Evolutionary conservation across 2,113 vertebrate genomes (phyloP).

Genomic region (Festucalex cinctus): DNA sequence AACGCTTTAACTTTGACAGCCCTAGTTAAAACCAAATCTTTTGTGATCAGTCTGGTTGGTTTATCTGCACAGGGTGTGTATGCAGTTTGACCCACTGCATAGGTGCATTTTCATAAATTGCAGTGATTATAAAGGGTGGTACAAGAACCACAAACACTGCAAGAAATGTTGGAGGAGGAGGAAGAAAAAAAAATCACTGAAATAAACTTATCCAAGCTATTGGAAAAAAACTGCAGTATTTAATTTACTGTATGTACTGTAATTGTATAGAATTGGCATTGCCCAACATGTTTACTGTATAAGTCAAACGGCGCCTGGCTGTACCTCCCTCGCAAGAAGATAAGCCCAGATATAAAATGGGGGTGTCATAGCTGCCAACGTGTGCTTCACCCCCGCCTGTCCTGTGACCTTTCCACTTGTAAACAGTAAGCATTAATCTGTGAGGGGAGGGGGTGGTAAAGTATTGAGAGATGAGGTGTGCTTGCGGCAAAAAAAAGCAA

Average conservation of each 20-base stretch:
- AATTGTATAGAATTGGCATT: background rate
- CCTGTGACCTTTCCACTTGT: constrained; percentile 65
- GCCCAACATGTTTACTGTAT: constrained; percentile 28
- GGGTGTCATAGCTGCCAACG: constrained; percentile 44
- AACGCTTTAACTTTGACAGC: too few species aligned
- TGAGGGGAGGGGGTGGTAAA: constrained; percentile 19
- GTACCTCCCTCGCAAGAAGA: constrained; percentile 38
- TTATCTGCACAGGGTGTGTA: too few species aligned
- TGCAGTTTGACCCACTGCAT: too few species aligned
- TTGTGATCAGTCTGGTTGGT: too few species aligned
- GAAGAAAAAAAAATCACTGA: background rate
- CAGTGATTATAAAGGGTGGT: too few species aligned
- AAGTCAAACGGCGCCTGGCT: constrained; percentile 31
- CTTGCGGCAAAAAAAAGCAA: constrained; percentile 11
- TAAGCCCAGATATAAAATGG: constrained; percentile 55
- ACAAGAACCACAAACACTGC: too few species aligned
- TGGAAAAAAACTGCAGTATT: background rate
- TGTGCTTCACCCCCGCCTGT: constrained; percentile 18
- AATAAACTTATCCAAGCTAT: background rate
- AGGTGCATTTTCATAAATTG: too few species aligned
- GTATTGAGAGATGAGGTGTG: constrained; percentile 56
- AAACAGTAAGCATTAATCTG: constrained; percentile 65
- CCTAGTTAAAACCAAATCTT: too few species aligned
- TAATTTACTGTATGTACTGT: background rate
- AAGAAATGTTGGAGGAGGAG: too few species aligned